These are phyloP conservation scores for Clanis bilineata DNA, from an alignment of 2,888 invertebrate genomes.

Conservation along the genomic window DNA sequence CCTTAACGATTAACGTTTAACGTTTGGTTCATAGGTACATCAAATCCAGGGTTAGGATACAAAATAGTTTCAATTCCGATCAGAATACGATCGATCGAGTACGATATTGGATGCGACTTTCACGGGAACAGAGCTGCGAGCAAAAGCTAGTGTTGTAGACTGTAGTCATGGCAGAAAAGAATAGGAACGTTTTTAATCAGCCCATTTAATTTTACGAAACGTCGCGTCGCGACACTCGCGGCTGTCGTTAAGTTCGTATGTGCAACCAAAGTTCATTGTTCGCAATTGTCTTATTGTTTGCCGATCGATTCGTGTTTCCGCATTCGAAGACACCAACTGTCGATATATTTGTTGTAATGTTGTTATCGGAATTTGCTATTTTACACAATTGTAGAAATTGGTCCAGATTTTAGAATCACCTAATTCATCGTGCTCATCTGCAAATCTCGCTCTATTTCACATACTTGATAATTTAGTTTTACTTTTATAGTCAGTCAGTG, in stretches of 20 bases:
- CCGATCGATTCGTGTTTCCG: constrained; percentile 39
- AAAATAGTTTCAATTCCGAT: too few relatives aligned
- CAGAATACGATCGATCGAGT: too few relatives aligned
- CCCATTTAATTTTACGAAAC: constrained; percentile 7
- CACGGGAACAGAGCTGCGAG: too few relatives aligned
- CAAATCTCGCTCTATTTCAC: too few relatives aligned
- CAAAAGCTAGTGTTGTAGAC: background rate
- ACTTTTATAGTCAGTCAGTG: too few relatives aligned
- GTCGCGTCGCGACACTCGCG: background rate
- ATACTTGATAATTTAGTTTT: too few relatives aligned
- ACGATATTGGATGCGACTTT: too few relatives aligned
- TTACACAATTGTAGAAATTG: background rate
- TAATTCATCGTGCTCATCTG: background rate
- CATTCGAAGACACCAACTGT: constrained; percentile 25
- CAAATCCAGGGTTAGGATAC: too few relatives aligned
- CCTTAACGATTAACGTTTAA: too few relatives aligned
- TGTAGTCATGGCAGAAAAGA: background rate
- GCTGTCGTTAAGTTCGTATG: background rate
- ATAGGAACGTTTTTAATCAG: background rate
- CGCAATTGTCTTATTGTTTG: constrained; percentile 19
- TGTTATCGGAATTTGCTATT: background rate
- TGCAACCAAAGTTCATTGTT: constrained; percentile 16
- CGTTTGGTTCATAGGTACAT: too few relatives aligned
- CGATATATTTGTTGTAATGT: constrained; percentile 12
- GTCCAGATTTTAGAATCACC: background rate